Base-by-base conservation (phyloP, 2,113 vertebrate species). In the Amphiprion percula region DNA sequence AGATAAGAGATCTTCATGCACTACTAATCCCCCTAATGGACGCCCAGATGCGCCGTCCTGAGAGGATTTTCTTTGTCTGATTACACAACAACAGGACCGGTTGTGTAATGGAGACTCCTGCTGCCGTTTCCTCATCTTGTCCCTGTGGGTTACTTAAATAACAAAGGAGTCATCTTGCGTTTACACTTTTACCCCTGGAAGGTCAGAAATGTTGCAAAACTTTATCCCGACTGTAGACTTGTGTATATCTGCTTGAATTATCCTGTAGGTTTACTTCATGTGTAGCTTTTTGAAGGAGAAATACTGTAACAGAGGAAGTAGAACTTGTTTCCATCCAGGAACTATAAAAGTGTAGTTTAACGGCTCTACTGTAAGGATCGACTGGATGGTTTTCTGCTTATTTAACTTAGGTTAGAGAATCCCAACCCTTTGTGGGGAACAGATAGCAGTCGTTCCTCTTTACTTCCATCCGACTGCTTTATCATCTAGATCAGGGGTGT, bases 181-280 rank as follows among this genome's bases (percentile, higher is more conserved):
- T 81, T 83, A 39, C 79, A 30, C 41, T 53, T 80, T 86, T 67
- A 62, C 37, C 19, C 56, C 5, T 24, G 4, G n/a, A 60, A 67
- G 52, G 21, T 58, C 55, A 49, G 46, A 81, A 66, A 70, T 47
- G 6, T 5, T 59, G 15, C 1, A 9, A 44, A 30, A 2, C 8
- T 37, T 74, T 7, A 5, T 30, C 65, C 14, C 10, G 10, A 46
- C 2, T 17, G 49, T 28, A 52, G 10, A 53, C 44, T 0, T 74
- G 19, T 76, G 17, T 64, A 63, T 67, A 66, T 74, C 21, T 74
- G 33, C 39, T 54, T 50, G 15, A 69, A 39, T 74, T 14, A 23
- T 69, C 10, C 1, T 10, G 4, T n/a, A 17, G 0, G 21, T 80
- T 60, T 65, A 41, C 60, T 15, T 46, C 64, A 17, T 28, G 33